Evolutionary conservation across 2,888 invertebrate genomes (phyloP), one percentile per base, ranked within the genome.

Genomic region (Caenorhabditis zanzibari): DNA sequence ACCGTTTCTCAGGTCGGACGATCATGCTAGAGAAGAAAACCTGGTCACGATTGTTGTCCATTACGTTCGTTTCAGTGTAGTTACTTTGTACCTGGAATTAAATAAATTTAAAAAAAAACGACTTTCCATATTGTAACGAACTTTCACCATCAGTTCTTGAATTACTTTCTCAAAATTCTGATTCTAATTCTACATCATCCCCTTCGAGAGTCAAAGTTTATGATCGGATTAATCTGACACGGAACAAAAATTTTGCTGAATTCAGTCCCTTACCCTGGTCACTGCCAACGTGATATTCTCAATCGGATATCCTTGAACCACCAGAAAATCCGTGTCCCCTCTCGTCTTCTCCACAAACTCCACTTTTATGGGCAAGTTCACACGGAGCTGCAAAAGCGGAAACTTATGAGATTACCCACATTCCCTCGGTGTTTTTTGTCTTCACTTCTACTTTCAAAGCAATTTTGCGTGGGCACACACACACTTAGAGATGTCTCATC

Each of bases 291-390:
- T 85, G 44, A 90, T 59, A 58, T 86, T 81, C n/a, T 87, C 83
- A 38, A 90, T 74, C 22, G 90, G 90, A 69, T 86, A 85, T 41
- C 90, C 90, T 49, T 87, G 85, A 7, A 90, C 84, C 26, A 82
- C 76, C 35, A 90, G 49, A 16, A 82, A 49, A 47, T 84, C 82
- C 9, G 86, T 84, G 47, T 86, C 86, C 0, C 47, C 63, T 24
- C 52, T 22, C 35, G 74, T 58, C 56, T 61, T 74, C 26, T 69
- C 74, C 19, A 79, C 63, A 66, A 84, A 80, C 44, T 54, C 64
- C 49, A 69, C 75, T 44, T 72, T 68, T 4, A 80, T 32, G 5
- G 81, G 76, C 19, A 49, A 7, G 28, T 66, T 68, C 35, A 76
- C 81, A 44, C 69, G 68, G 14, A 84, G 66, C 84, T 84, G 73